Evolutionary conservation across 2,113 vertebrate species (phyloP).

Genomic region (Campylomormyrus numenius): DNA sequence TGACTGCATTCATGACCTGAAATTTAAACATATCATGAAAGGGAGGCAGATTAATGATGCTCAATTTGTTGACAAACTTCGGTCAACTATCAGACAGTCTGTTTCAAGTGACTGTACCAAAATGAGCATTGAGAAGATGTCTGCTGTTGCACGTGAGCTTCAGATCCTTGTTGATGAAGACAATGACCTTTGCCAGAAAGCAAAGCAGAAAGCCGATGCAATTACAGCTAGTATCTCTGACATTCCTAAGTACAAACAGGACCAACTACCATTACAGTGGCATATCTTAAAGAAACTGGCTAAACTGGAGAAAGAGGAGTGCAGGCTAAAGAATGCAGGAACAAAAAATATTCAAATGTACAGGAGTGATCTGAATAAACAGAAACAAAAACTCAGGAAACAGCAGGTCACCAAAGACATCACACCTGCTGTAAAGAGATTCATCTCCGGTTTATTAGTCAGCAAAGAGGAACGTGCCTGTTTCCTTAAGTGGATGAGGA

Average conservation of each 20-base stretch:
- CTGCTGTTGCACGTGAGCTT: slow-evolving; percentile 6
- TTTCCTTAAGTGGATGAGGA: too few relatives aligned
- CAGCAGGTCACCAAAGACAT: too few relatives aligned
- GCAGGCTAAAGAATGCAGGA: slow-evolving; percentile 25
- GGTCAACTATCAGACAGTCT: not conserved
- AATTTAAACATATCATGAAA: not conserved
- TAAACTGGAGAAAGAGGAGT: slow-evolving; percentile 19
- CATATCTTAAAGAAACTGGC: slow-evolving; percentile 34
- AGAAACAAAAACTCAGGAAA: slow-evolving; percentile 23
- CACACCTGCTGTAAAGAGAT: too few relatives aligned
- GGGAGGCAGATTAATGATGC: slow-evolving; percentile 23
- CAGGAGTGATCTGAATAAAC: slow-evolving; percentile 10
- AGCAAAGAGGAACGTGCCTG: too few relatives aligned
- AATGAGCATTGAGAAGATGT: slow-evolving; percentile 28
- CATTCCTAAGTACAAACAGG: slow-evolving; percentile 32
- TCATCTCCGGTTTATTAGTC: too few relatives aligned
- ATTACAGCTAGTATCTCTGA: slow-evolving; percentile 12
- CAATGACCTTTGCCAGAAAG: slow-evolving; percentile 14
- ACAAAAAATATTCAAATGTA: slow-evolving; percentile 15
- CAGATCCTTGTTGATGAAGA: slow-evolving; percentile 38
- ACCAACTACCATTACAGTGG: slow-evolving; percentile 30
- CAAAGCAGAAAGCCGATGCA: not conserved
- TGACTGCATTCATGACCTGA: too few relatives aligned
- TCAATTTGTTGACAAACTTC: slow-evolving; percentile 22
- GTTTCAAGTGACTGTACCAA: not conserved